phyloP scores from a whole-genome alignment of 1,140 invertebrate genomes.

The Portunus trituberculatus region DNA sequence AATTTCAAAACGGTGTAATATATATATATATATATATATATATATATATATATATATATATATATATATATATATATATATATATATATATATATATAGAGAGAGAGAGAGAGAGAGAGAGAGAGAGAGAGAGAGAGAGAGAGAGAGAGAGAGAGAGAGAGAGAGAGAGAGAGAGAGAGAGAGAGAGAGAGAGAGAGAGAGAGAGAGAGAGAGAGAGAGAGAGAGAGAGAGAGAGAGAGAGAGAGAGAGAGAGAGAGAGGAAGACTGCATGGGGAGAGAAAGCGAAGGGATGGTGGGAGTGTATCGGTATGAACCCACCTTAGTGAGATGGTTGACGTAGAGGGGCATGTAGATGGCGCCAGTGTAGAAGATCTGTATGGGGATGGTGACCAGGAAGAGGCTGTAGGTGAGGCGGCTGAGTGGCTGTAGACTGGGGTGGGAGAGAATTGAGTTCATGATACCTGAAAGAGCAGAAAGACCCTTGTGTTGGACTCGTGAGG shows the following conservation, averaged over 20 bases:
- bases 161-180: no score
- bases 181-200: constrained; percentile 35
- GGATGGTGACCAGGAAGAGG: constrained; percentile 30
- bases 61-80: no score
- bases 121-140: constrained; percentile 54
- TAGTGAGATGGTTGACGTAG: constrained; percentile 52
- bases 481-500: no score
- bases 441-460: constrained; percentile 22
- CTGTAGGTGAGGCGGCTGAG: constrained; percentile 36
- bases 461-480: constrained; percentile 23
- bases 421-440: constrained; percentile 2
- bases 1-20: no score
- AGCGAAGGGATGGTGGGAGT: background rate
- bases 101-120: no score
- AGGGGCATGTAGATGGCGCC: constrained; percentile 21
- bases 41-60: no score
- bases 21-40: no score
- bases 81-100: no score
- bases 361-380: constrained; percentile 24
- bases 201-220: background rate
- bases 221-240: background rate
- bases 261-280: background rate
- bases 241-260: background rate
- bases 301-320: background rate
- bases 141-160: no score